Percentiles rank a stretch among this genome's conserved stretches.
Conservation (phyloP, 2,888 invertebrate genomes). For the Acanthosepion pharaonis region DNA sequence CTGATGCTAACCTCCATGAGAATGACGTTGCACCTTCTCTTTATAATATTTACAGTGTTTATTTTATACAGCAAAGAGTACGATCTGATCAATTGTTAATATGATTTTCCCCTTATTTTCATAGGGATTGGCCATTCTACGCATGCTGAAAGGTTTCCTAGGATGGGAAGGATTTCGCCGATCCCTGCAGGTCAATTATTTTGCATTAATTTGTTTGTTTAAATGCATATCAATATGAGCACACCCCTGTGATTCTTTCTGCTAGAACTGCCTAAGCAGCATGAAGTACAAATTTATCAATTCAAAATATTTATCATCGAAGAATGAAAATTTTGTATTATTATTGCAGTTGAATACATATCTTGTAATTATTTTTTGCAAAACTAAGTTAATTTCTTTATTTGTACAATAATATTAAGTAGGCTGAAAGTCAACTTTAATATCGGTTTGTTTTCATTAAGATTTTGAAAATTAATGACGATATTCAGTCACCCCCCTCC, state of each 20-base stretch:
- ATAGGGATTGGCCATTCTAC: constrained; percentile 72
- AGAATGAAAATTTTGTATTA: no score
- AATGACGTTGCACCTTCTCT: no score
- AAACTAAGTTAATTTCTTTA: not conserved
- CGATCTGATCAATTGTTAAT: not conserved
- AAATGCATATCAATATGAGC: not conserved
- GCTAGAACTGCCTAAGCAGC: not conserved
- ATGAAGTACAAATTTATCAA: no score
- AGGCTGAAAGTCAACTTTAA: no score
- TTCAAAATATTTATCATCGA: no score
- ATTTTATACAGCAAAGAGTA: not conserved
- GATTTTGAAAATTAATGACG: no score
- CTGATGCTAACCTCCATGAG: no score
- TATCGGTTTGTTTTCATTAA: no score
- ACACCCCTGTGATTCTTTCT: not conserved
- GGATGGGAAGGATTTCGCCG: constrained; percentile 69
- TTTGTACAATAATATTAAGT: no score
- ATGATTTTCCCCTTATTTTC: constrained; percentile 47
- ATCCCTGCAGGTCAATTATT: constrained; percentile 65
- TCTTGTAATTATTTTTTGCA: not conserved
- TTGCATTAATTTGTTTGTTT: not conserved
- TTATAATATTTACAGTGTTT: not conserved
- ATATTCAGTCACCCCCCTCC: no score
- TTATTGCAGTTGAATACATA: no score
- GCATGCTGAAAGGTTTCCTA: constrained; percentile 71